phyloP scores from a whole-genome alignment of 2,888 invertebrate species.

The Drosophila bunnanda region DNA sequence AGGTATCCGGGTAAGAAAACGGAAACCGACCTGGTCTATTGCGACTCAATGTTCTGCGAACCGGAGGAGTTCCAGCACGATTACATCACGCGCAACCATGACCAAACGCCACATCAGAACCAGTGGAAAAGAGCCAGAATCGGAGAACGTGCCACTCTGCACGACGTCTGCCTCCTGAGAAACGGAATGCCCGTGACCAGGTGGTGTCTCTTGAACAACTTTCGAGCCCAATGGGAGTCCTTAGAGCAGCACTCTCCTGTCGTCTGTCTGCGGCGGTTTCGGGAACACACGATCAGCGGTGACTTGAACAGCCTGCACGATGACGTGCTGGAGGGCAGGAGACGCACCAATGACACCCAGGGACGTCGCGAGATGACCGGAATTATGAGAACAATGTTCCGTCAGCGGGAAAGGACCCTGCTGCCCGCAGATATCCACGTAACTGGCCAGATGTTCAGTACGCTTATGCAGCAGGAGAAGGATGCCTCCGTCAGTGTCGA shows the following conservation, averaged over 20 bases:
- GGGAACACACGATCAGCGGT: slow-evolving; percentile 64
- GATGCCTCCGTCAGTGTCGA: slow-evolving; percentile 68
- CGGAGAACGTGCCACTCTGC: slow-evolving; percentile 85
- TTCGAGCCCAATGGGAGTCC: slow-evolving; percentile 85
- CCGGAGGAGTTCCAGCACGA: slow-evolving; percentile 65
- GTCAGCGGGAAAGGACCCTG: slow-evolving; percentile 71
- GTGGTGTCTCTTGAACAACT: slow-evolving; percentile 86
- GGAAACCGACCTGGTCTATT: slow-evolving; percentile 28
- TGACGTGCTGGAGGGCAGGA: slow-evolving; percentile 63
- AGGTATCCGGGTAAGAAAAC: neutral
- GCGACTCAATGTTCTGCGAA: slow-evolving; percentile 51
- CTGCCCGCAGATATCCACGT: slow-evolving; percentile 87
- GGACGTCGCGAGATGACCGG: slow-evolving; percentile 48
- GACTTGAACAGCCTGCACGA: slow-evolving; percentile 72
- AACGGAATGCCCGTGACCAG: slow-evolving; percentile 87
- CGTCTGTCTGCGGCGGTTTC: slow-evolving; percentile 67
- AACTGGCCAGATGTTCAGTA: slow-evolving; percentile 82
- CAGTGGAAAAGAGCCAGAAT: slow-evolving; percentile 78
- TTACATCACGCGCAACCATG: slow-evolving; percentile 57
- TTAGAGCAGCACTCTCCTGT: slow-evolving; percentile 66
- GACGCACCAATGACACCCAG: slow-evolving; percentile 40
- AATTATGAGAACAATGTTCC: slow-evolving; percentile 58
- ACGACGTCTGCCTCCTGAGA: slow-evolving; percentile 85
- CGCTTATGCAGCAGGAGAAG: slow-evolving; percentile 54
- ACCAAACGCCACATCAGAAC: slow-evolving; percentile 60